phyloP scores from a whole-genome alignment of 2,113 vertebrate genomes.

The Seriola rivoliana region DNA sequence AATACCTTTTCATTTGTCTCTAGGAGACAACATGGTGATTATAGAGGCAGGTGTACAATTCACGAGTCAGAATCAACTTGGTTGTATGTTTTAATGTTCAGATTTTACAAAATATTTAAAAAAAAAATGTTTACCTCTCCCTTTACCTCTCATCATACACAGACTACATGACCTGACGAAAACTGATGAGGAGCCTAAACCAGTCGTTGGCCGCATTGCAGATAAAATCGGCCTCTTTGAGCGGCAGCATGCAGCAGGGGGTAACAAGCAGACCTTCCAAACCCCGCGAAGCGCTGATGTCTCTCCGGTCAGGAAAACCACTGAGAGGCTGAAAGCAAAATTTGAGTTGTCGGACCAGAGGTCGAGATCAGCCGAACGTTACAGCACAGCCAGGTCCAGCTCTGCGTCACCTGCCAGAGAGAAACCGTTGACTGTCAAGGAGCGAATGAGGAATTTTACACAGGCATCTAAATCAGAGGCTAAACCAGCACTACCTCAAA shows the following conservation, averaged over 20 bases:
- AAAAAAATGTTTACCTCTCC: conserved; percentile 13
- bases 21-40: background rate
- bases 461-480: conserved; percentile 2
- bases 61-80: background rate
- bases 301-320: conserved; percentile 65
- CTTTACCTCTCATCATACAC: conserved; percentile 30
- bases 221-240: conserved; percentile 83
- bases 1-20: background rate
- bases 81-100: background rate
- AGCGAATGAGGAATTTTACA: conserved; percentile 60
- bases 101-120: background rate
- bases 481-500: conserved; percentile 23
- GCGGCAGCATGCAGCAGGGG: background rate
- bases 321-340: conserved; percentile 28
- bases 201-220: conserved; percentile 49
- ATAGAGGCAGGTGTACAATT: background rate
- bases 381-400: background rate
- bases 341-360: conserved; percentile 42
- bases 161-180: conserved; percentile 64
- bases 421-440: conserved; percentile 59
- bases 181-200: conserved; percentile 41
- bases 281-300: conserved; percentile 67
- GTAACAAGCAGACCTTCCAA: conserved; percentile 11
- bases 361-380: conserved; percentile 64
- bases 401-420: conserved; percentile 36